phyloP scores from a whole-genome alignment of 2,113 vertebrate genomes.

The Daubentonia madagascariensis region DNA sequence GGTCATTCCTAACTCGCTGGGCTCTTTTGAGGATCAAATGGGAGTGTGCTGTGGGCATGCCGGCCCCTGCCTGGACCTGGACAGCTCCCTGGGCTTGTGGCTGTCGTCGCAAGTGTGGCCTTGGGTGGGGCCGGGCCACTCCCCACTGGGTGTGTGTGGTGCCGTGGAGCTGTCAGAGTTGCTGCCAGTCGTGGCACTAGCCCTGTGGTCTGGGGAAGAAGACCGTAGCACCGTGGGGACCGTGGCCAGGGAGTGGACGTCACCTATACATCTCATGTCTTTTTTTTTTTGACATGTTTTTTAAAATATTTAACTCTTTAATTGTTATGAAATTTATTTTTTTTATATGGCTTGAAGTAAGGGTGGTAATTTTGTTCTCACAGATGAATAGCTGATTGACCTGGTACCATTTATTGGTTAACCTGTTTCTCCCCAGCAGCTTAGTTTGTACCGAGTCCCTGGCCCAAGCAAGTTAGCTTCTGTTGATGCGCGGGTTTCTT shows the following conservation, averaged over 20 bases:
- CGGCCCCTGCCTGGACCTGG: rapidly evolving
- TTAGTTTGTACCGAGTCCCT: not conserved
- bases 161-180: not conserved
- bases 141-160: not conserved
- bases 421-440: rapidly evolving
- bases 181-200: not conserved
- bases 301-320: not conserved
- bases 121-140: not conserved
- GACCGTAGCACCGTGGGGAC: not conserved
- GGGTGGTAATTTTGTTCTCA: not conserved
- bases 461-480: rapidly evolving
- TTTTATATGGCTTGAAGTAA: not conserved
- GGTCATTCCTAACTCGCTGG: not conserved
- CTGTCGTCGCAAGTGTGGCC: not conserved
- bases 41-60: too few relatives aligned
- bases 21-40: not conserved
- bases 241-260: rapidly evolving
- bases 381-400: not conserved
- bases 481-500: not conserved
- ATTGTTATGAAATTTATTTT: not conserved
- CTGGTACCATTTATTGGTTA: not conserved
- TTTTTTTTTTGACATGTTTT: not conserved
- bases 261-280: rapidly evolving
- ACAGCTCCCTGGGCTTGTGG: not conserved
- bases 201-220: not conserved